Conservation (phyloP, 1,140 invertebrate genomes). For the Euschistus heros region DNA sequence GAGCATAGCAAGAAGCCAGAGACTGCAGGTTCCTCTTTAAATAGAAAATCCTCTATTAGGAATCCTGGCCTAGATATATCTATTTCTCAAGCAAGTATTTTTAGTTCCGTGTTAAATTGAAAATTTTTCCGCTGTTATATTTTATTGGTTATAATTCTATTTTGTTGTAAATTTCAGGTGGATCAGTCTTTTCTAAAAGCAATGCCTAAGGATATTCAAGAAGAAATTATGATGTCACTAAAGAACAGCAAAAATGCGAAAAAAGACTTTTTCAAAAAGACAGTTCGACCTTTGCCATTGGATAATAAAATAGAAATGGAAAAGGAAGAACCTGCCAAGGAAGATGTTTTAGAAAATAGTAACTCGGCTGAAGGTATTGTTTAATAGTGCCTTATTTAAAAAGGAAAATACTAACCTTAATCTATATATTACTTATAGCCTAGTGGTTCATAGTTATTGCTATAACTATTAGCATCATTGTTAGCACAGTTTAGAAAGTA, state of each 20-base stretch:
- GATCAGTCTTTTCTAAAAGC: constrained; percentile 46
- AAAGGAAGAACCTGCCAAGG: not conserved
- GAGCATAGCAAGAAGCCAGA: not conserved
- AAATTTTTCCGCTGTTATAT: not conserved
- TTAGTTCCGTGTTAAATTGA: too few relatives aligned
- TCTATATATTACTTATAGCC: too few relatives aligned
- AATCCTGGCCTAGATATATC: not conserved
- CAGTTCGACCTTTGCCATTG: not conserved
- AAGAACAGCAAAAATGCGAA: constrained; percentile 18
- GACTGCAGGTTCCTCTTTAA: not conserved
- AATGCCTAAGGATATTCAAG: constrained; percentile 47
- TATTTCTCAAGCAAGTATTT: not conserved
- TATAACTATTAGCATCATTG: too few relatives aligned
- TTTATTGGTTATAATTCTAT: not conserved
- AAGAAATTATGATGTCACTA: constrained; percentile 44
- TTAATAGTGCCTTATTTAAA: too few relatives aligned
- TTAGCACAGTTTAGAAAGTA: too few relatives aligned
- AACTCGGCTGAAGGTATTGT: not conserved
- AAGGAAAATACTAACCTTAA: too few relatives aligned
- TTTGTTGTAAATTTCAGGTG: constrained; percentile 15
- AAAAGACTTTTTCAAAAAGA: not conserved
- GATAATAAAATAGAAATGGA: too few relatives aligned
- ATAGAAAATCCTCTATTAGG: not conserved
- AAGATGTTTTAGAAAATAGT: not conserved
- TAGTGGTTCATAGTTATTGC: too few relatives aligned